These are phyloP conservation scores for Oedothorax gibbosus DNA, from an alignment of 1,140 invertebrate species.

Conservation along the genomic window DNA sequence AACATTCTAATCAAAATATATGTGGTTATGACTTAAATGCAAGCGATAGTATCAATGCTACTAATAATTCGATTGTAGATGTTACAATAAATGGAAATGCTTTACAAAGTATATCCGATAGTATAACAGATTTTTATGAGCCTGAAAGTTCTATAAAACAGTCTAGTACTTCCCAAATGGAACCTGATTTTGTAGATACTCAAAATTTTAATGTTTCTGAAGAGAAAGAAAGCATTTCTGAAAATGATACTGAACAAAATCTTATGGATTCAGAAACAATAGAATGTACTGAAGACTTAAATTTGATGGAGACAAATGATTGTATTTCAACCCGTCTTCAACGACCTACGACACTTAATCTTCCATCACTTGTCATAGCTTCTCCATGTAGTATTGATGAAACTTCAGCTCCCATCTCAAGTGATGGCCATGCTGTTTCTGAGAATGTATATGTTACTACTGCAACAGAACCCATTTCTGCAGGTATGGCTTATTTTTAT, in stretches of 20 bases:
- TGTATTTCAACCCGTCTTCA: constrained; percentile 11
- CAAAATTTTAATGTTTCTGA: neutral
- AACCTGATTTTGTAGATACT: too few species aligned
- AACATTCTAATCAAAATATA: too few species aligned
- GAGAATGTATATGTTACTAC: constrained; percentile 17
- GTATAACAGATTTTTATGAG: too few species aligned
- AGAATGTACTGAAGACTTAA: neutral
- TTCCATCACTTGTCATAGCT: constrained; percentile 63
- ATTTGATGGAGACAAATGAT: neutral
- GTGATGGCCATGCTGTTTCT: neutral
- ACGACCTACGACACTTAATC: constrained; percentile 45
- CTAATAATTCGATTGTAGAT: too few species aligned
- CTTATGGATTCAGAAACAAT: neutral
- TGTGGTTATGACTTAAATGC: too few species aligned
- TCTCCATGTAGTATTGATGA: too few species aligned
- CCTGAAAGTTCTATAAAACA: too few species aligned
- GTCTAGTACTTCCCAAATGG: too few species aligned
- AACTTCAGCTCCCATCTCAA: neutral
- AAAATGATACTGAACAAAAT: neutral
- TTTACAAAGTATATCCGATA: too few species aligned
- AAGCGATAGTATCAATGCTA: too few species aligned
- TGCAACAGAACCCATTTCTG: neutral
- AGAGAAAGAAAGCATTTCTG: too few species aligned
- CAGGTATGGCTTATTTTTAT: constrained; percentile 12
- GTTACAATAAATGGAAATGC: too few species aligned